Conservation (phyloP, 2,888 invertebrate genomes). For the Buathra laborator region DNA sequence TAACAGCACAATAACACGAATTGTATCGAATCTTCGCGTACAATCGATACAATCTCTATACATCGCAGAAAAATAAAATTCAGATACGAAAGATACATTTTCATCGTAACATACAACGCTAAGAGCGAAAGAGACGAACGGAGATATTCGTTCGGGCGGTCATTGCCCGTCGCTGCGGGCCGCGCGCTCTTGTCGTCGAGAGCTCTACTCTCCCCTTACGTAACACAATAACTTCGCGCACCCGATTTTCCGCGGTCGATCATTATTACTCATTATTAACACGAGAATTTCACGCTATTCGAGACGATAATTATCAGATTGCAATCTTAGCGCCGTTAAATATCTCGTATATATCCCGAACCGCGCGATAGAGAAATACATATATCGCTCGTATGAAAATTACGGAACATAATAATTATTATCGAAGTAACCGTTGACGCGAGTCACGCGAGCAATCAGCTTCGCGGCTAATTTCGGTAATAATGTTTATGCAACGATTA, state of each 20-base stretch:
- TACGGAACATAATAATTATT: not conserved
- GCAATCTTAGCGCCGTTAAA: constrained; percentile 1
- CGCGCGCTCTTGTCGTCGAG: constrained; percentile 22
- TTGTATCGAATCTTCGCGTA: not conserved
- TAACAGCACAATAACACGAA: not conserved
- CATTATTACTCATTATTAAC: constrained; percentile 6
- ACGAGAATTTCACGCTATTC: not conserved
- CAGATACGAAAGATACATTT: constrained; percentile 15
- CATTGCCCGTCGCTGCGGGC: constrained; percentile 51
- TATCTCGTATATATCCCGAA: not conserved
- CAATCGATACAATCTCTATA: constrained; percentile 16
- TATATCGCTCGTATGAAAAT: not conserved
- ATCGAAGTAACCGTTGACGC: not conserved
- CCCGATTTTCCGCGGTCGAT: not conserved
- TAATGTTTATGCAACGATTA: not conserved
- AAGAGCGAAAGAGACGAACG: too few relatives aligned
- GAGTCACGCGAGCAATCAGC: not conserved
- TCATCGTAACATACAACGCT: constrained; percentile 2
- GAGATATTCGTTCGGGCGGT: constrained; percentile 42
- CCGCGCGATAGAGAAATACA: too few relatives aligned
- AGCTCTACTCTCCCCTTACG: not conserved
- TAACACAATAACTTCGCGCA: not conserved
- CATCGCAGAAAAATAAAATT: not conserved
- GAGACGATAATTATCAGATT: constrained; percentile 3
- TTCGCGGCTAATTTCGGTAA: not conserved